Conservation (phyloP, 1,140 invertebrate species). For the Sitobion miscanthi region DNA sequence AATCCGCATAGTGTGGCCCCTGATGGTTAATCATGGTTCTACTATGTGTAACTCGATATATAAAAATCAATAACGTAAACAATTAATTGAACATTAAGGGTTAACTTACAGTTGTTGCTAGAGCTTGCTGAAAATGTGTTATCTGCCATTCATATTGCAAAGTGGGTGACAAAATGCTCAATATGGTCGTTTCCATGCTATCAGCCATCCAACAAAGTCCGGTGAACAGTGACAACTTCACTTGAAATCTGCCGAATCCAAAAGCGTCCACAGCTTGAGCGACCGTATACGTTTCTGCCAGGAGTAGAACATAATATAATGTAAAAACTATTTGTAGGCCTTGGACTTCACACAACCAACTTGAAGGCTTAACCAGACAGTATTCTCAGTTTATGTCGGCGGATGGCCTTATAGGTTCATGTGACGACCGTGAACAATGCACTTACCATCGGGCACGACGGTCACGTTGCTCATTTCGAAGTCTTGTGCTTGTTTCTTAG, state of each 20-base stretch:
- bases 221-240: conserved; percentile 85
- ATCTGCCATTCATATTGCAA: conserved; percentile 94
- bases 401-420: not conserved
- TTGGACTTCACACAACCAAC: not conserved
- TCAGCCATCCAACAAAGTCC: conserved; percentile 96
- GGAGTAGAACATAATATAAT: not conserved
- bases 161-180: conserved; percentile 90
- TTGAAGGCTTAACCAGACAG: no score
- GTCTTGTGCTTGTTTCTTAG: conserved; percentile 65
- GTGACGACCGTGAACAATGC: not conserved
- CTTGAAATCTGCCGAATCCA: conserved; percentile 95
- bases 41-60: no score
- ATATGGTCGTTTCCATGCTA: conserved; percentile 98
- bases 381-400: not conserved
- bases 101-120: conserved; percentile 73
- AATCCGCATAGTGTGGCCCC: no score
- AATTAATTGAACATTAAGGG: not conserved
- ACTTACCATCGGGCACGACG: conserved; percentile 80
- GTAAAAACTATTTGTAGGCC: not conserved
- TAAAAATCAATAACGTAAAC: not conserved
- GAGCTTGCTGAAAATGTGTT: conserved; percentile 77
- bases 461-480: conserved; percentile 81
- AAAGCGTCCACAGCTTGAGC: conserved; percentile 94
- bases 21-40: no score
- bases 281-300: conserved; percentile 88